These are phyloP conservation scores for Melanargia galathea DNA, from an alignment of 2,888 invertebrate species.

Conservation along the genomic window DNA sequence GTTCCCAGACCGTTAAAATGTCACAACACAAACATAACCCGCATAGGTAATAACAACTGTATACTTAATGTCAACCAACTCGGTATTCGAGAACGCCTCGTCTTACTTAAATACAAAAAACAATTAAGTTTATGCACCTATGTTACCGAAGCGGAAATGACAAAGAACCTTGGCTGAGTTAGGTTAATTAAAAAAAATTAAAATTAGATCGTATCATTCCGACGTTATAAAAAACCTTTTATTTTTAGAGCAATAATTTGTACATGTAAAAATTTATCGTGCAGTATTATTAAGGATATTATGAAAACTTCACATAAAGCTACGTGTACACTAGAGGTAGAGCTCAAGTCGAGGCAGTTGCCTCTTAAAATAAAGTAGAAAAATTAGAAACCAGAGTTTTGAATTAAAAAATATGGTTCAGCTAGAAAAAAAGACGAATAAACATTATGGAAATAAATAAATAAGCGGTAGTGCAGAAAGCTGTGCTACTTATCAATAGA, in stretches of 20 bases:
- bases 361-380: too few relatives aligned
- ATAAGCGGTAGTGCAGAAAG: too few relatives aligned
- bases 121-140: background rate
- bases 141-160: conserved; percentile 26
- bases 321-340: too few relatives aligned
- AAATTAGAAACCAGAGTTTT: too few relatives aligned
- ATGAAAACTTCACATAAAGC: background rate
- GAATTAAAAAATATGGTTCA: too few relatives aligned
- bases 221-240: conserved; percentile 15
- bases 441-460: too few relatives aligned
- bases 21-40: conserved; percentile 32
- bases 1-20: conserved; percentile 37
- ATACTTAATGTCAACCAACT: conserved; percentile 31
- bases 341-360: too few relatives aligned
- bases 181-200: conserved; percentile 1
- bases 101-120: background rate
- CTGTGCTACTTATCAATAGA: too few relatives aligned
- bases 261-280: conserved; percentile 11
- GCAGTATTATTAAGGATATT: too few relatives aligned
- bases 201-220: conserved; percentile 8
- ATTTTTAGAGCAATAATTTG: conserved; percentile 6
- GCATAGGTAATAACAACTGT: conserved; percentile 12
- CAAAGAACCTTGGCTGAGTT: conserved; percentile 25
- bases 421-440: too few relatives aligned
- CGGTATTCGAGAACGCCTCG: conserved; percentile 24